Base-by-base conservation (phyloP, 35 echinoderm and acorn worm genomes). In the Stichopus chloronotus region DNA sequence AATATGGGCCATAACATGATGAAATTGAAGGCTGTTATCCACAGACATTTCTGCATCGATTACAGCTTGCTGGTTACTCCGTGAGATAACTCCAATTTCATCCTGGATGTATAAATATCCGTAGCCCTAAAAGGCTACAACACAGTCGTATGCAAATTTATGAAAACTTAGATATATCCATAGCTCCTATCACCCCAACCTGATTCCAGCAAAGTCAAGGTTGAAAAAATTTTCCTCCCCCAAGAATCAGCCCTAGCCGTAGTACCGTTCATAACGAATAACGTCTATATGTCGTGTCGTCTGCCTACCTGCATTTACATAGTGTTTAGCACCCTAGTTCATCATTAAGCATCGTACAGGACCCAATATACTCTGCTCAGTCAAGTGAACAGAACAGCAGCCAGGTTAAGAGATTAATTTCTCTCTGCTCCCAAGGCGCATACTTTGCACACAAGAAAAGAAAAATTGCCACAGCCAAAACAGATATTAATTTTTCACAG, bases 401-500 rank as follows among this genome's bases (percentile, higher is more conserved):
- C 55, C 82, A 85, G 82, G 82, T 85, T 85, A 85, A 85, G 58
- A 85, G 82, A 85, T 85, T 85, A 85, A 85, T 85, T 85, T 85
- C 55, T 58, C 5, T 85, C 82, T 58, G 56, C 55, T 85, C 82
- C 82, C 82, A 55, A 85, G 82, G 82, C 82, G 82, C 82, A 85
- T 85, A 85, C 6, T 85, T 43, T 85, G 82, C 82, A 85, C 82
- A 85, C 82, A 85, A 85, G 82, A 85, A 58, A 85, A 56, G n/a
- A 85, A 85, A 85, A 85, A 74, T 4, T 85, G 82, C 82, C 82
- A 85, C 82, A 85, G 82, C 82, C 82, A 85, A 84, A 85, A 85
- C 82, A 85, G 82, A 85, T 85, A 85, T 85, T 85, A 85, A 85
- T 85, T 85, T 85, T 85, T 85, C 82, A 85, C 82, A 85, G 82